Percentiles rank a stretch among this genome's conserved stretches.
Conservation (phyloP, 1,140 invertebrate genomes). For the Muscidifurax raptorellus region DNA sequence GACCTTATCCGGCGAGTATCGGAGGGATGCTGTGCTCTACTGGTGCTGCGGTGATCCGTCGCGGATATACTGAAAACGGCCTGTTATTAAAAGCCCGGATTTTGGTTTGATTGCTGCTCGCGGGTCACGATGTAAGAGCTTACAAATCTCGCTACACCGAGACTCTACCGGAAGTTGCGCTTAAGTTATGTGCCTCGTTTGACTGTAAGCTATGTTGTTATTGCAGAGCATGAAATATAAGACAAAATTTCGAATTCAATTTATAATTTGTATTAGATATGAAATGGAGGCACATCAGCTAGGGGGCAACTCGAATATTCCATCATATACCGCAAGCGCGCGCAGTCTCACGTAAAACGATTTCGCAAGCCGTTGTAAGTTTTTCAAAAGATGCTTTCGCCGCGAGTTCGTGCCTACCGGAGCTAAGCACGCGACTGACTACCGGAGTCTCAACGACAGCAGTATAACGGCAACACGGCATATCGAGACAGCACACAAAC, state of each 20-base stretch:
- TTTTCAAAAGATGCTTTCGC: conserved; percentile 24
- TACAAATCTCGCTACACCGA: neutral
- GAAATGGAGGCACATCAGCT: no score
- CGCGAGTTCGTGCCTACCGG: neutral
- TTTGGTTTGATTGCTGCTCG: neutral
- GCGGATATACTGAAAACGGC: neutral
- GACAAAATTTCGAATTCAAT: no score
- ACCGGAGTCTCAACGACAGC: neutral
- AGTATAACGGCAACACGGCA: neutral
- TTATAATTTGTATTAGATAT: no score
- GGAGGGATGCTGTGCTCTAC: neutral
- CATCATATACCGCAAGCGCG: no score
- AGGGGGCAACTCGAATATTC: no score
- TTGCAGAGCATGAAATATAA: no score
- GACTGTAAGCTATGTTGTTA: no score
- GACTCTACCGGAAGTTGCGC: neutral
- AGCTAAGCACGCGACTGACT: conserved; percentile 3
- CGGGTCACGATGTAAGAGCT: neutral
- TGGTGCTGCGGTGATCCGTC: neutral
- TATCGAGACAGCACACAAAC: neutral
- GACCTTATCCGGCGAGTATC: neutral
- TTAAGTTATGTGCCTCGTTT: no score
- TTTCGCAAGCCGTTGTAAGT: neutral
- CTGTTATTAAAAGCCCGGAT: neutral
- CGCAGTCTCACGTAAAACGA: neutral